Base-by-base conservation (phyloP, 2,888 invertebrate genomes). In the Thymelicus sylvestris region DNA sequence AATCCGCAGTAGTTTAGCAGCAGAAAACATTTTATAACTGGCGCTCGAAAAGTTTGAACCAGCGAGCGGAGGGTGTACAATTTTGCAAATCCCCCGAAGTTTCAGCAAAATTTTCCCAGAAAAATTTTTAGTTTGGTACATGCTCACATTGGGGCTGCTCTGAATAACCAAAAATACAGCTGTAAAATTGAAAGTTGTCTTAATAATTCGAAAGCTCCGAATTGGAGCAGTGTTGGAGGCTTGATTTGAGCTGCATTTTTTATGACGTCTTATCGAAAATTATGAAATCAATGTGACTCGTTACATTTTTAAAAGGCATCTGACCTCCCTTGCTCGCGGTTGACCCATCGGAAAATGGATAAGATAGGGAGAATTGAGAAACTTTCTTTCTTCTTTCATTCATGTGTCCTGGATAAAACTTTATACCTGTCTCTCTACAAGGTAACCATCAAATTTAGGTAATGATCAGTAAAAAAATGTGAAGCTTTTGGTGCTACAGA, bases 21-120 rank as follows among this genome's bases (percentile, higher is more conserved):
- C 65, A 59, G 65, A 65, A 70, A 70, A 70, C 65, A 70, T 71
- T 71, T 71, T 66, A 71, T 66, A 71, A 71, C 71, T 52, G 71
- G 61, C 66, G 66, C 71, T 61, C 55, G 60, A 62, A 55, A 62
- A 66, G 66, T 66, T 66, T 52, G 59, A 52, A 62, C 31, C 68
- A 50, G 15, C 47, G 59, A 62, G 50, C 44, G 52, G 65, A 61
- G 60, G 52, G 61, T 70, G 65, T 66, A 71, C 61, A 71, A 66
- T 71, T 71, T 66, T 62, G 66, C 66, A 66, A 71, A 71, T 71
- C 71, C 66, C 47, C 39, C 47, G 66, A 61, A 71, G 66, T 66
- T 71, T 50, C 61, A 52, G 47, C 55, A 55, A 71, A 70, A 71
- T 61, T 66, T 71, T 66, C 52, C 52, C 66, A 66, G 61, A 24